Percentiles rank a stretch among this genome's conserved stretches.
These are phyloP conservation scores for Caligus rogercresseyi DNA, from an alignment of 1,140 invertebrate genomes.

Conservation along the genomic window DNA sequence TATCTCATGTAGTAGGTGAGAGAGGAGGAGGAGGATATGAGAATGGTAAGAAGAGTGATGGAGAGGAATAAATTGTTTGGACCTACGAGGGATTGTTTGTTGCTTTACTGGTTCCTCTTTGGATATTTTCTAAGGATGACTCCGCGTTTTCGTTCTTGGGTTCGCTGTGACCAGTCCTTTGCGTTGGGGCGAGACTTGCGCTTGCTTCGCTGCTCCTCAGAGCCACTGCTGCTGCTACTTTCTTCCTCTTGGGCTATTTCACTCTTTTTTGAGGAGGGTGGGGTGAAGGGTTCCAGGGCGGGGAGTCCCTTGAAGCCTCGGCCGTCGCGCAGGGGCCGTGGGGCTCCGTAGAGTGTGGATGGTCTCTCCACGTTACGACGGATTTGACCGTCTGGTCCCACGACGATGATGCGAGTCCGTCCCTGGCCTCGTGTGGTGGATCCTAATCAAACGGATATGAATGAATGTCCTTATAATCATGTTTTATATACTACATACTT, in stretches of 20 bases:
- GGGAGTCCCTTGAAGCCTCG: neutral
- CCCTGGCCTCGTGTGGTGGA: neutral
- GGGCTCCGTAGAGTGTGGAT: neutral
- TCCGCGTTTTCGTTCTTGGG: neutral
- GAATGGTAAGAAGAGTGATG: neutral
- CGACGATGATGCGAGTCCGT: no score
- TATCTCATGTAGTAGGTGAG: neutral
- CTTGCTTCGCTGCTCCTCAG: neutral
- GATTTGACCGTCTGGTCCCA: no score
- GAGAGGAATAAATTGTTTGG: neutral
- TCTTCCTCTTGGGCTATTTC: no score
- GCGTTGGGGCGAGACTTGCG: neutral
- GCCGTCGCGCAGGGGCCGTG: neutral
- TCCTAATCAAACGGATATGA: no score
- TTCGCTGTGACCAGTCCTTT: neutral
- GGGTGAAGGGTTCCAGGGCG: neutral
- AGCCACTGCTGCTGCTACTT: neutral
- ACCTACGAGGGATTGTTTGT: no score
- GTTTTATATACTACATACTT: no score
- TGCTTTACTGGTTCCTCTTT: neutral
- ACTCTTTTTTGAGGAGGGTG: neutral
- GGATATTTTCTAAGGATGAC: neutral
- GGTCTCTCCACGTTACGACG: no score
- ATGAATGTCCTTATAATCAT: no score
- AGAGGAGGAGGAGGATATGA: neutral